phyloP scores from a whole-genome alignment of 2,888 invertebrate genomes.

The Vanessa cardui region DNA sequence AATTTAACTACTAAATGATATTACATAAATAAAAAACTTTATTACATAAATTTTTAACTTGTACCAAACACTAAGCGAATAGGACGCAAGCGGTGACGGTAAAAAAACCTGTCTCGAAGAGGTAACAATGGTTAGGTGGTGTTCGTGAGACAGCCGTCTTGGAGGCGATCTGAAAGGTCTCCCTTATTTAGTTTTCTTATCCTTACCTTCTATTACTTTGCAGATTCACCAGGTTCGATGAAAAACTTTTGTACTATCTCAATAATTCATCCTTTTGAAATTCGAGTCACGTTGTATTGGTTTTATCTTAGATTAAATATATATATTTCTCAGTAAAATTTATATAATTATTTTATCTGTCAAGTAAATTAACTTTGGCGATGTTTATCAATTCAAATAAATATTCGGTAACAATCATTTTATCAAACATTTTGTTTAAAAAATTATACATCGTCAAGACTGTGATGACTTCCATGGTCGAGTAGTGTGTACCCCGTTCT shows the following conservation, averaged over 20 bases:
- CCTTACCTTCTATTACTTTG: slow-evolving; percentile 37
- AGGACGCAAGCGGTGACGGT: slow-evolving; percentile 51
- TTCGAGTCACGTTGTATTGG: neutral
- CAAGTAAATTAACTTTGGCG: too few species aligned
- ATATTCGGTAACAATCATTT: too few species aligned
- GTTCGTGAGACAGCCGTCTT: slow-evolving; percentile 52
- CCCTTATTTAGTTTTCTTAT: slow-evolving; percentile 55
- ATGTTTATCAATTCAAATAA: too few species aligned
- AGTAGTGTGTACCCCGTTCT: too few species aligned
- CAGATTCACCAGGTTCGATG: slow-evolving; percentile 9
- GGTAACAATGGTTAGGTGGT: slow-evolving; percentile 64
- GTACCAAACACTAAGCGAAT: slow-evolving; percentile 43
- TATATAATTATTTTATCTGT: too few species aligned
- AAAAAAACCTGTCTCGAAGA: slow-evolving; percentile 61
- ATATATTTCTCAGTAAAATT: neutral
- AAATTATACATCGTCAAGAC: too few species aligned
- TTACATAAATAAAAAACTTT: too few species aligned
- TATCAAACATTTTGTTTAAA: too few species aligned
- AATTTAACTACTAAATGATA: too few species aligned
- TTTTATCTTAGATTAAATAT: neutral
- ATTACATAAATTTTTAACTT: slow-evolving; percentile 28
- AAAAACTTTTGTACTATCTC: slow-evolving; percentile 10
- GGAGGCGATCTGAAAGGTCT: slow-evolving; percentile 47
- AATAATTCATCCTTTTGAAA: slow-evolving; percentile 10
- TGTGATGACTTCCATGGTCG: too few species aligned